phyloP scores from a whole-genome alignment of 1,140 invertebrate species.

The Cylas formicarius region DNA sequence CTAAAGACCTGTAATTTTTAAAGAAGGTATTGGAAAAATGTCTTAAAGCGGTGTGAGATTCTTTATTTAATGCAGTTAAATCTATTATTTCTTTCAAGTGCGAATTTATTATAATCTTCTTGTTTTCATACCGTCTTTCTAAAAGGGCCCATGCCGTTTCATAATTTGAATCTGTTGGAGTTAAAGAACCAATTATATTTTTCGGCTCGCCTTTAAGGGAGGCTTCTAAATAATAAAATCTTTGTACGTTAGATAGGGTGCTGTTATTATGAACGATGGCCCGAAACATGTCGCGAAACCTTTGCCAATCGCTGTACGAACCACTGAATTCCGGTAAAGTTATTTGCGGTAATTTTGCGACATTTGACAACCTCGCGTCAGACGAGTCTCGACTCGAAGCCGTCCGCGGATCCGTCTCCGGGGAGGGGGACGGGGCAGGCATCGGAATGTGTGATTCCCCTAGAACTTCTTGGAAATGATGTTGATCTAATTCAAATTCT shows the following conservation, averaged over 20 bases:
- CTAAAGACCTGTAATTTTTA: conserved; percentile 7
- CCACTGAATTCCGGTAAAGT: conserved; percentile 34
- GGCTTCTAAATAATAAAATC: conserved; percentile 29
- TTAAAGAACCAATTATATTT: conserved; percentile 18
- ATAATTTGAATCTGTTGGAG: conserved; percentile 7
- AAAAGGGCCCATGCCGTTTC: conserved; percentile 9
- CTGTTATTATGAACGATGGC: conserved; percentile 31
- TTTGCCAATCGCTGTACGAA: conserved; percentile 30
- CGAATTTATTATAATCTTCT: conserved; percentile 13
- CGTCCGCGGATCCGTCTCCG: no score
- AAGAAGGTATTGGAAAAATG: conserved; percentile 9
- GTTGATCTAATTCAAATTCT: no score
- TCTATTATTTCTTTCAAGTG: conserved; percentile 11
- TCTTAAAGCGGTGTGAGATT: conserved; percentile 11
- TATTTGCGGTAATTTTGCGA: no score
- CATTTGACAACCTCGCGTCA: no score
- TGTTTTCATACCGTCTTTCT: conserved; percentile 12
- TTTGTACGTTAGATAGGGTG: conserved; percentile 24
- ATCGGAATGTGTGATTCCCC: no score
- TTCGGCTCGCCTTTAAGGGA: conserved; percentile 26
- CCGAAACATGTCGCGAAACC: conserved; percentile 32
- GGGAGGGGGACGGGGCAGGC: no score
- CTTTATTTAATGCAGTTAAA: background rate
- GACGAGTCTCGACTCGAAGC: no score
- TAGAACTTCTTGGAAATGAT: no score